Base-by-base conservation (phyloP, 1,140 invertebrate genomes). In the Coboldia fuscipes region DNA sequence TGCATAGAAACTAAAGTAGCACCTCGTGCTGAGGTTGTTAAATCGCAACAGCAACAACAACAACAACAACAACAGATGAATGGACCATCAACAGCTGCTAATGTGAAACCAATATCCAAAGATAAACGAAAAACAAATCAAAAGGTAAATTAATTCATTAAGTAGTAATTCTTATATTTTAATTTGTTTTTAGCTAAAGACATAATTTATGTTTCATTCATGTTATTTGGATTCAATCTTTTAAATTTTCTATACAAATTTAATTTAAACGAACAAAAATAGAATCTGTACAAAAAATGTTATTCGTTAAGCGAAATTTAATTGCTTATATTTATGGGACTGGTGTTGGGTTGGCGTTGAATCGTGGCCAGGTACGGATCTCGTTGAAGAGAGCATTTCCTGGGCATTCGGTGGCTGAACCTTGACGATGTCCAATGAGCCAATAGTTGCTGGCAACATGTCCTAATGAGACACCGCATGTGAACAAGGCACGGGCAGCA, bases 91-190 rank as follows among this genome's bases (percentile, higher is more conserved):
- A 22, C 30, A n/a, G 33, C 34, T 28, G 58, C 65, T 14, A 59
- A 60, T 20, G 57, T 68, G 33, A 58, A 65, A 30, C 62, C 60
- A 45, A 62, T 65, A 14, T 47, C 64, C 15, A 68, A 64, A 45
- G 68, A 71, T 45, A 63, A 61, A 45, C 62, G 60, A 54, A 67
- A 61, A 57, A 60, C 63, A 38, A 70, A 70, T 40, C 63, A 66
- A 41, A 68, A 64, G 61, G 70, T 71, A 50, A 48, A 47, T 44
- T 20, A n/a, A n/a, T n/a, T n/a, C n/a, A n/a, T n/a, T n/a, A n/a
- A n/a, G n/a, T n/a, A n/a, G n/a, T n/a, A n/a, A n/a, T n/a, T n/a
- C n/a, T n/a, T n/a, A n/a, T n/a, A n/a, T n/a, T n/a, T n/a, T n/a
- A n/a, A n/a, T n/a, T n/a, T n/a, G n/a, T n/a, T n/a, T n/a, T n/a